Evolutionary conservation across 1,140 invertebrate species (phyloP), one percentile per base, ranked within the genome.

Genomic region (Drosophila nannoptera): DNA sequence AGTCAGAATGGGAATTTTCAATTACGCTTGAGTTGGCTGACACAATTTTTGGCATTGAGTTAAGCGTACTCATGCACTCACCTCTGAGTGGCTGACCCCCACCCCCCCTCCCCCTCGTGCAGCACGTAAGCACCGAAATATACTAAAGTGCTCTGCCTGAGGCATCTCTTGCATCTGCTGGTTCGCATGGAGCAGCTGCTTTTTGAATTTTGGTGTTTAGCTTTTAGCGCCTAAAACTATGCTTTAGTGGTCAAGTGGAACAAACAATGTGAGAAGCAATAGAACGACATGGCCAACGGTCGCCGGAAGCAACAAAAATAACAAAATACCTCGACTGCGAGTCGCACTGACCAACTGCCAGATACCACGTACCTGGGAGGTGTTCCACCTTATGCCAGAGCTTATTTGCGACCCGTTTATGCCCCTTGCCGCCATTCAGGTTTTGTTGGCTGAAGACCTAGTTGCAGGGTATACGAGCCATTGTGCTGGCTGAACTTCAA

Each of bases 201-300:
- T 86, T 86, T 81, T 81, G 81, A 86, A 77, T 87, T 86, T 86
- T 68, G 81, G 77, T 86, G 77, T 86, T 86, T 87, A 86, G 81
- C 81, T 86, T 86, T 86, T 86, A 86, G 82, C 81, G 81, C 81
- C 81, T 86, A 86, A 86, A 86, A 86, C 81, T 87, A 86, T 86
- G 81, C 81, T 81, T 87, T 86, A 75, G 81, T 86, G 81, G 81
- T 86, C 77, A 87, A 86, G 81, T 86, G 81, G 77, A 87, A 86
- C 82, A 77, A 86, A 81, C 81, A 84, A 81, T 83, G 69, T 22
- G 12, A 40, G 8, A 43, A 42, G 36, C 35, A 69, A 33, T 54
- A 43, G 12, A 48, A 70, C 14, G 14, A 32, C 7, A 42, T 50
- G 31, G 35, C 45, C 58, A 63, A 46, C 63, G 59, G 48, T 53